Conservation (phyloP, 2,113 vertebrate species). For the Hippopotamus amphibius region DNA sequence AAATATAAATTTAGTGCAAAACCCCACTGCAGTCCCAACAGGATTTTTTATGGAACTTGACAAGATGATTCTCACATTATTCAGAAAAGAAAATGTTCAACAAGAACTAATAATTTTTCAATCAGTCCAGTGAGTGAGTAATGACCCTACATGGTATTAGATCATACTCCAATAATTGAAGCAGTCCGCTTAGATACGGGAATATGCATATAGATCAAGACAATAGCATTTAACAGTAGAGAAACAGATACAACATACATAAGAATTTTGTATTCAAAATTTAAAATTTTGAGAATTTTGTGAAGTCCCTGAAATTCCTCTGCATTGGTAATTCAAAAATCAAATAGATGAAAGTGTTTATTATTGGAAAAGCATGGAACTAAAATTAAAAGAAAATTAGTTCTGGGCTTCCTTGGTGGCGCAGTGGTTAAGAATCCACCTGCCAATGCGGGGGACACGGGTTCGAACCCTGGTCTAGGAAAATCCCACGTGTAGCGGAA, state of each 20-base stretch:
- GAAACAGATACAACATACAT: not conserved
- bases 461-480: no score
- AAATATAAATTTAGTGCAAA: constrained; percentile 48
- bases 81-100: constrained; percentile 8
- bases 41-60: not conserved
- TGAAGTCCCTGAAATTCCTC: not conserved
- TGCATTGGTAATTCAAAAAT: not conserved
- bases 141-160: not conserved
- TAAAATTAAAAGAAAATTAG: not conserved
- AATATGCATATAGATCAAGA: not conserved
- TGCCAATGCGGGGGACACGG: no score
- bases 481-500: no score
- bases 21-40: not conserved
- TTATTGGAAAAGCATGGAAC: not conserved
- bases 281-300: not conserved
- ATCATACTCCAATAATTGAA: not conserved
- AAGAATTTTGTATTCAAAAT: not conserved
- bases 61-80: not conserved
- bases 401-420: not conserved
- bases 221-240: not conserved
- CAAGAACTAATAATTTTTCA: constrained; percentile 3
- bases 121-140: not conserved
- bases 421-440: no score
- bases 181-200: not conserved
- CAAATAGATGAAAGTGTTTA: not conserved